These are phyloP conservation scores for Aphidius gifuensis DNA, from an alignment of 1,140 invertebrate genomes.

Conservation along the genomic window DNA sequence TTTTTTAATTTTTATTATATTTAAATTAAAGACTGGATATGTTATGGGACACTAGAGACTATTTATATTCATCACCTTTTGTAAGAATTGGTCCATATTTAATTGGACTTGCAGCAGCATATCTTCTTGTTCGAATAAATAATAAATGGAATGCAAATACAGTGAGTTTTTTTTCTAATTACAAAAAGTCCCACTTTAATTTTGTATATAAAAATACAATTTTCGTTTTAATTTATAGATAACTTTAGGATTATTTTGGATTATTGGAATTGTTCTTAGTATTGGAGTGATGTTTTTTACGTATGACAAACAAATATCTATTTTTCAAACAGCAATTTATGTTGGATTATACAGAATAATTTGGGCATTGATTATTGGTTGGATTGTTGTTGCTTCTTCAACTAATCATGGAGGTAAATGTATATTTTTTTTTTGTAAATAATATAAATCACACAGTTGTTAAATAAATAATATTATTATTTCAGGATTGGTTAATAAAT, in stretches of 20 bases:
- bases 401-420: neutral
- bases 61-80: constrained; percentile 55
- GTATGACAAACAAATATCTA: constrained; percentile 5
- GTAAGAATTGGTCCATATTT: constrained; percentile 55
- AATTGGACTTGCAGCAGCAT: constrained; percentile 51
- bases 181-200: constrained; percentile 45
- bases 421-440: neutral
- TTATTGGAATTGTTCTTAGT: neutral
- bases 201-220: constrained; percentile 13
- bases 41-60: constrained; percentile 42
- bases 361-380: neutral
- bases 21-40: constrained; percentile 44
- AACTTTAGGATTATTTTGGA: constrained; percentile 1
- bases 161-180: constrained; percentile 50
- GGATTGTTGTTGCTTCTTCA: constrained; percentile 1
- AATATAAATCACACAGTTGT: neutral
- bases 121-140: constrained; percentile 45
- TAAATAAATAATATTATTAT: constrained; percentile 14
- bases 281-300: neutral
- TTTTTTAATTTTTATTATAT: constrained; percentile 6
- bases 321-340: neutral
- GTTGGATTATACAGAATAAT: neutral
- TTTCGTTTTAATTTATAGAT: neutral
- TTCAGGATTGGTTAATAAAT: constrained; percentile 47
- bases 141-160: constrained; percentile 42